Conservation (phyloP, 2,113 vertebrate species). For the Cyrtonyx montezumae region DNA sequence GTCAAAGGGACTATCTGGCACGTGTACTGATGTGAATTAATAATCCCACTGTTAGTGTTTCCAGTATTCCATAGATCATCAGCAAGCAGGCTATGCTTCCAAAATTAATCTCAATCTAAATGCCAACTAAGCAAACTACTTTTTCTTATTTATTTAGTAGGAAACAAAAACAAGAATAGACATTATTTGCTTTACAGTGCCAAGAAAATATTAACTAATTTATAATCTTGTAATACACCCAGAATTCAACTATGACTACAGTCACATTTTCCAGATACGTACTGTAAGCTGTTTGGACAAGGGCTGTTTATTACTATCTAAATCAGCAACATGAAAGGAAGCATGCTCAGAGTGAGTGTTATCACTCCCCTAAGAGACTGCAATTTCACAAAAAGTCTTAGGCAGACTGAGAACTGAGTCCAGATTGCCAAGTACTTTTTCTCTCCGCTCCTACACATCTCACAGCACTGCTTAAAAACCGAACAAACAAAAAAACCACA, state of each 20-base stretch:
- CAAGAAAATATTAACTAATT: neutral
- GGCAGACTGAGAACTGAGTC: neutral
- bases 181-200: neutral
- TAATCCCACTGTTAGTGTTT: neutral
- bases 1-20: neutral
- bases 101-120: neutral
- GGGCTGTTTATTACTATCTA: neutral
- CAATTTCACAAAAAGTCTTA: neutral
- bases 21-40: neutral
- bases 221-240: neutral
- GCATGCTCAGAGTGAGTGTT: neutral
- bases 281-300: neutral
- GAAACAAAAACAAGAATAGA: neutral
- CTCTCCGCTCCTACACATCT: neutral
- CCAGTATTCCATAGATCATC: neutral
- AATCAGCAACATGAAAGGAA: neutral
- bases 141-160: neutral
- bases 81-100: neutral
- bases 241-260: neutral
- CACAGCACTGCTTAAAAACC: neutral
- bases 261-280: neutral
- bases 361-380: neutral
- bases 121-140: neutral
- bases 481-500: neutral
- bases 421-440: constrained; percentile 28